Conservation (phyloP, 2,113 vertebrate genomes). For the Sinocyclocheilus rhinocerous region DNA sequence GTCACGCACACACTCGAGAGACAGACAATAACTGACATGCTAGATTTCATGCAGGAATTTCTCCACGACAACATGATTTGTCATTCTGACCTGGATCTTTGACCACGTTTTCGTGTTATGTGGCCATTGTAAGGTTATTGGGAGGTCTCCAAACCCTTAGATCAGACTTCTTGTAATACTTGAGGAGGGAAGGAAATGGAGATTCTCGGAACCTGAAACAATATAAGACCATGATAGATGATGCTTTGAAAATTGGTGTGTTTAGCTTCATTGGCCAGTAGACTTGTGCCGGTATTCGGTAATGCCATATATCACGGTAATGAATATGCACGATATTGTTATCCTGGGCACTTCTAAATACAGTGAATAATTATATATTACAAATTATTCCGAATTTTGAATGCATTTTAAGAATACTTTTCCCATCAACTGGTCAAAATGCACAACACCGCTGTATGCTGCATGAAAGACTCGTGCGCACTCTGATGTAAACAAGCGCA, state of each 20-base stretch:
- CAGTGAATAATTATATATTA: no score
- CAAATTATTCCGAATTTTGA: no score
- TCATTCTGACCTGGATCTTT: conserved; percentile 12
- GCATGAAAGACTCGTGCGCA: no score
- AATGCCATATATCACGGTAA: no score
- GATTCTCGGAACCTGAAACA: conserved; percentile 1
- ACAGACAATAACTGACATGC: conserved; percentile 2
- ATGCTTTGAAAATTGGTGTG: neutral
- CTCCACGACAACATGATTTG: conserved; percentile 6
- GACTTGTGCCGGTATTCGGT: no score
- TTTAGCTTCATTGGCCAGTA: neutral
- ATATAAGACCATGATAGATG: neutral
- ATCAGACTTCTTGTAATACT: conserved; percentile 9
- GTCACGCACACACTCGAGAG: conserved; percentile 36
- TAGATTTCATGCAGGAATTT: conserved; percentile 4
- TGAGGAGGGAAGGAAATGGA: no score
- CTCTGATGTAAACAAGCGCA: no score
- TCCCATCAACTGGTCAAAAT: no score
- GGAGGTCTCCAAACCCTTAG: neutral
- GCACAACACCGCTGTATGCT: no score
- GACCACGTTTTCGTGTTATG: neutral
- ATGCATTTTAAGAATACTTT: no score
- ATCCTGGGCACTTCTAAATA: no score
- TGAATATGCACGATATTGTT: no score
- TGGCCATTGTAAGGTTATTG: conserved; percentile 1